Conservation (phyloP, 2,797 vertebrate genomes). For the Phylloscopus collybita region DNA sequence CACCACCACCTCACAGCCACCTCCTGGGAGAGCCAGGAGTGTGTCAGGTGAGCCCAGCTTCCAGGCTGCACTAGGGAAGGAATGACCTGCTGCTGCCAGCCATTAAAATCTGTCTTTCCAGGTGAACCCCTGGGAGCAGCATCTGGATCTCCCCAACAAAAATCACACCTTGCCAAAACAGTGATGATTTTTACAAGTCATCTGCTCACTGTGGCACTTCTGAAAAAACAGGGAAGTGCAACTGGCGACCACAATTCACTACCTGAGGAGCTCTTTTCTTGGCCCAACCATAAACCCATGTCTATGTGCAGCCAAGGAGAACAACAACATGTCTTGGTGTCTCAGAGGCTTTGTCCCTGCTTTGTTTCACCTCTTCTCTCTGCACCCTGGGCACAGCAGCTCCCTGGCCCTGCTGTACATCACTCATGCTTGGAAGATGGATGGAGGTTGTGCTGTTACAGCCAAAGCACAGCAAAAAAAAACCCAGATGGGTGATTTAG, state of each 20-base stretch:
- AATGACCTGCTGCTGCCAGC: background rate
- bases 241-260: background rate
- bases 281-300: background rate
- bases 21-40: background rate
- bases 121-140: background rate
- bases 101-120: background rate
- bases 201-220: background rate
- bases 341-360: background rate
- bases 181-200: background rate
- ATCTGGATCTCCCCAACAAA: background rate
- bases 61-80: background rate
- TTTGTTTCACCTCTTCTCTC: background rate
- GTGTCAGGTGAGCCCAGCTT: background rate
- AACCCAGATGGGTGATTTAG: background rate
- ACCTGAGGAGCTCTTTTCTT: background rate
- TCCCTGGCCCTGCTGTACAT: background rate
- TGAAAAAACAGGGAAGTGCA: background rate
- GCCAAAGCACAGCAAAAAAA: background rate
- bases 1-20: background rate
- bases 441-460: background rate
- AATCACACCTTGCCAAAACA: background rate
- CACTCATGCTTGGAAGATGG: background rate
- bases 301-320: background rate
- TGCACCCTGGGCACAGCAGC: background rate
- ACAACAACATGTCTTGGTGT: fast-evolving